Percentiles rank a stretch among this genome's conserved stretches.
Evolutionary conservation across 2,797 vertebrate species (phyloP).

Genomic region (Ara ararauna): DNA sequence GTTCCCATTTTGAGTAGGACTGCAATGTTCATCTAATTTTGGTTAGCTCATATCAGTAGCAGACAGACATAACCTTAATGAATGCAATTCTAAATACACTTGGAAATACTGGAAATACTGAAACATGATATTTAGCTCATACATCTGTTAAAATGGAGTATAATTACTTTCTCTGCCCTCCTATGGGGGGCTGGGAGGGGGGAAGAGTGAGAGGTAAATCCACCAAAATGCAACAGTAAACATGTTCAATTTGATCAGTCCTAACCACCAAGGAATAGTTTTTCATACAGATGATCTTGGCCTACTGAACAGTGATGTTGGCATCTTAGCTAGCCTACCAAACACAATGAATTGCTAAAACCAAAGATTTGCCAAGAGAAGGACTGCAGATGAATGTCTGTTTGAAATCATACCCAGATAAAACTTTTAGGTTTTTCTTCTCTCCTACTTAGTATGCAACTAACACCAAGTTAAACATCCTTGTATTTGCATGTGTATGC

Average conservation of each 20-base stretch:
- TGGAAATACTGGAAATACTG: neutral
- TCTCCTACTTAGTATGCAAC: neutral
- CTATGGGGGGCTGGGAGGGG: accelerated
- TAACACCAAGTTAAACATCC: neutral
- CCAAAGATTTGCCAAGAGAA: neutral
- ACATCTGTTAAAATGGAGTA: neutral
- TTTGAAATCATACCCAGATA: neutral
- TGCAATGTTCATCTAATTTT: neutral
- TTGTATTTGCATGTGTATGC: neutral
- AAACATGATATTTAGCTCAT: neutral
- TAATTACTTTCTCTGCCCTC: neutral
- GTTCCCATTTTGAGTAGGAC: neutral
- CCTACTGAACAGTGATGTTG: neutral
- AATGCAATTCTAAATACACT: neutral
- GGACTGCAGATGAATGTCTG: neutral
- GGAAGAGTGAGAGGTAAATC: neutral
- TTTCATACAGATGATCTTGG: neutral
- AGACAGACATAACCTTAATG: neutral
- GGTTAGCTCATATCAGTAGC: neutral
- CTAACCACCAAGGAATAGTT: neutral
- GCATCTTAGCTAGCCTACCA: neutral
- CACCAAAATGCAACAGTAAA: neutral
- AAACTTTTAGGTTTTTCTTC: neutral
- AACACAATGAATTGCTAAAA: neutral
- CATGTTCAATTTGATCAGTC: neutral